A percentile compares a stretch with the other conserved stretches of the same genome.
Conservation (phyloP, 2,113 vertebrate species). For the Hoplias malabaricus region DNA sequence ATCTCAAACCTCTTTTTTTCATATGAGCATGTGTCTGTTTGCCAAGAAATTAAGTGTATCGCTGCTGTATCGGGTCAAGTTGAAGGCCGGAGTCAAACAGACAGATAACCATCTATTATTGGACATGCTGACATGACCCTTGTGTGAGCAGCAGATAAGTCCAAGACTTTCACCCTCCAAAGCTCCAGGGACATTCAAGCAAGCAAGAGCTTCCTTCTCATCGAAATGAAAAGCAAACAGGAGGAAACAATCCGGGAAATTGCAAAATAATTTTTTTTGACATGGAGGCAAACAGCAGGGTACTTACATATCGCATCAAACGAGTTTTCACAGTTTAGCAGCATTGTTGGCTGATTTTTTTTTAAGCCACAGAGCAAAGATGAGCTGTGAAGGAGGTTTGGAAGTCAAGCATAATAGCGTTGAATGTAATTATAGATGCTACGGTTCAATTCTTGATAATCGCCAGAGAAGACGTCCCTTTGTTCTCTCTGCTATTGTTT, state of each 20-base stretch:
- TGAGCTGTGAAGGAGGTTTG: slow-evolving; percentile 26
- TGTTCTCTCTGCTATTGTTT: slow-evolving; percentile 60
- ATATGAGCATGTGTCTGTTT: not conserved
- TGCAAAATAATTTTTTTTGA: slow-evolving; percentile 20
- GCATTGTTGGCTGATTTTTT: not conserved
- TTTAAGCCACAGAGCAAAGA: slow-evolving; percentile 2
- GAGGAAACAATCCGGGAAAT: slow-evolving; percentile 37
- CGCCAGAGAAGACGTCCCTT: slow-evolving; percentile 42
- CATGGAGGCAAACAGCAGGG: not conserved
- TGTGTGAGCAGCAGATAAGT: slow-evolving; percentile 20
- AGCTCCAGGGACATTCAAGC: slow-evolving; percentile 11
- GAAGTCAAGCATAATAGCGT: slow-evolving; percentile 12
- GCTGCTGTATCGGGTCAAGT: not conserved
- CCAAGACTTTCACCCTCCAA: not conserved
- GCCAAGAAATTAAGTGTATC: not conserved
- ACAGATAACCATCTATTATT: slow-evolving; percentile 15
- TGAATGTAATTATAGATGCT: slow-evolving; percentile 39
- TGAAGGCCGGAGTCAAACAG: slow-evolving; percentile 7
- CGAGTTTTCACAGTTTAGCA: slow-evolving; percentile 3
- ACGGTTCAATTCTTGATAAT: slow-evolving; percentile 60
- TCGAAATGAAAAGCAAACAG: slow-evolving; percentile 38
- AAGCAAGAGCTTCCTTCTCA: slow-evolving; percentile 8
- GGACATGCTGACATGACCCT: not conserved
- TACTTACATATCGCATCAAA: slow-evolving; percentile 11
- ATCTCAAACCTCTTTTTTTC: too few relatives aligned